phyloP scores from a whole-genome alignment of 2,113 vertebrate species.

The Anhinga anhinga region DNA sequence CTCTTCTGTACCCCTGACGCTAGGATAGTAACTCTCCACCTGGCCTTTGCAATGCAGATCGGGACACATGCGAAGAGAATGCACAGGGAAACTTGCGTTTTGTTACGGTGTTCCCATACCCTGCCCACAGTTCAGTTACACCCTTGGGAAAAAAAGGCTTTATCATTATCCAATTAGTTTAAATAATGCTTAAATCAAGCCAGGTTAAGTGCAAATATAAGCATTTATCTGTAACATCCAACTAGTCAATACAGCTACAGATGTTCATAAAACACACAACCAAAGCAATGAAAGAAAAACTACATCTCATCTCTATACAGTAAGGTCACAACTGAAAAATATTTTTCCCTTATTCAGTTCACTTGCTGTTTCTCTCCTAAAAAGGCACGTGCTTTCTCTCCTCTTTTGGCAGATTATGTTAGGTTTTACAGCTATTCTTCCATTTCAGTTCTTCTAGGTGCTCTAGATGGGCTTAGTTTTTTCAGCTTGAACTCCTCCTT shows the following conservation, averaged over 20 bases:
- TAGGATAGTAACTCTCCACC: neutral
- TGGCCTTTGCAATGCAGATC: neutral
- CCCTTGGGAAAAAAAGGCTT: neutral
- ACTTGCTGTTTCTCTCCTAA: neutral
- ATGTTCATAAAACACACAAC: neutral
- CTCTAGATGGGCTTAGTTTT: neutral
- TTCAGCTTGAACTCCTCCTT: neutral
- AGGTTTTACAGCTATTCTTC: neutral
- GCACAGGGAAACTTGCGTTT: neutral
- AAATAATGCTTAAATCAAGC: neutral
- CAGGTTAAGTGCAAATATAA: neutral
- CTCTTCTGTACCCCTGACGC: fast-evolving
- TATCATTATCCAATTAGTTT: neutral
- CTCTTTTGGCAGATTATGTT: neutral
- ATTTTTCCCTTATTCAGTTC: neutral
- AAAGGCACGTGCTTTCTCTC: neutral
- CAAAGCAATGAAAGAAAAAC: neutral
- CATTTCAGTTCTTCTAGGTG: neutral
- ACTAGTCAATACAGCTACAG: neutral
- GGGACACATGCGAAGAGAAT: neutral
- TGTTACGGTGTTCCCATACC: neutral
- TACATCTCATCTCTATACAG: neutral
- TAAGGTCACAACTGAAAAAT: neutral
- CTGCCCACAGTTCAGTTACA: neutral
- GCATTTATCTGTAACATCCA: neutral